Percentiles rank a stretch among this genome's conserved stretches.
Evolutionary conservation across 1,140 invertebrate genomes (phyloP).

Genomic region (Bombyx mori): DNA sequence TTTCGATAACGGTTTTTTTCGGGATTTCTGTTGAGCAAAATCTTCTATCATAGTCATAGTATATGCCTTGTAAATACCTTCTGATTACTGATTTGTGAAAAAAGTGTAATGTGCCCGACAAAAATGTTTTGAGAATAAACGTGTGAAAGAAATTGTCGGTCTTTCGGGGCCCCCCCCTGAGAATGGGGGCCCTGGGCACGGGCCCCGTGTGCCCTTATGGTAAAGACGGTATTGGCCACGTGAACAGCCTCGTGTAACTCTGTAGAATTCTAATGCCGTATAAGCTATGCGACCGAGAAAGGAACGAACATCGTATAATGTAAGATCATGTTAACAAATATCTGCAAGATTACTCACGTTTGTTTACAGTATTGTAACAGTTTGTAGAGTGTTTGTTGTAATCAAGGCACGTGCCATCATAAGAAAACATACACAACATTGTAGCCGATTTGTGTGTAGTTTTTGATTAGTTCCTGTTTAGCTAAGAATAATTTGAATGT

Average conservation of each 20-base stretch:
- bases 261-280: conserved; percentile 14
- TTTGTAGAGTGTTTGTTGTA: conserved; percentile 13
- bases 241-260: conserved; percentile 11
- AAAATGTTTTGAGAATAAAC: no score
- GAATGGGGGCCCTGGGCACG: no score
- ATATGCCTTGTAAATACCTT: no score
- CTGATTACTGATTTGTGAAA: no score
- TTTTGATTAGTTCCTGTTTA: background rate
- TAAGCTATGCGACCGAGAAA: conserved; percentile 8
- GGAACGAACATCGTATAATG: conserved; percentile 16
- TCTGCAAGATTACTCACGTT: conserved; percentile 19
- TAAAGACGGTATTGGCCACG: background rate
- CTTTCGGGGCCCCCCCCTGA: no score
- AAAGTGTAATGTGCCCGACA: no score
- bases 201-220: no score
- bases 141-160: no score
- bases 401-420: conserved; percentile 13
- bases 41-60: no score
- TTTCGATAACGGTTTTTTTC: no score
- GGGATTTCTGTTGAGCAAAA: no score
- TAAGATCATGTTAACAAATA: conserved; percentile 15
- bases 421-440: conserved; percentile 13
- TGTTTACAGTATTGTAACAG: conserved; percentile 18
- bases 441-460: background rate
- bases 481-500: no score